Conservation (phyloP, 2,888 invertebrate species). For the Phalangium opilio region DNA sequence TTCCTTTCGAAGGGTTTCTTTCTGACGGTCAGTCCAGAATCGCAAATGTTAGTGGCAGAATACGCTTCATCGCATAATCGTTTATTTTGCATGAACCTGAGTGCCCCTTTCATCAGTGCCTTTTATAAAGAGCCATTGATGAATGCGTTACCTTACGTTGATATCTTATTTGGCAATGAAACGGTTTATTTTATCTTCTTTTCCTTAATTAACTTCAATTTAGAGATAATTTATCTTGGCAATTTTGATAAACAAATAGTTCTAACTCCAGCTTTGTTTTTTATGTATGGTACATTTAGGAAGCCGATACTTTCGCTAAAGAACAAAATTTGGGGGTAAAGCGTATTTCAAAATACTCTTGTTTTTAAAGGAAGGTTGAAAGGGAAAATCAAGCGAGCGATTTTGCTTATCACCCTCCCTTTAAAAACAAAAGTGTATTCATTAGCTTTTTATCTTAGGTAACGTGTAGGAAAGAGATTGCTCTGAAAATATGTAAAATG, state of each 20-base stretch:
- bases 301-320: slow-evolving; percentile 70
- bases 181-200: slow-evolving; percentile 26
- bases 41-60: slow-evolving; percentile 65
- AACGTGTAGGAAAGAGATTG: slow-evolving; percentile 65
- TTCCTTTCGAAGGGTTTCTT: slow-evolving; percentile 54
- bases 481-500: slow-evolving; percentile 52
- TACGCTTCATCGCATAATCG: slow-evolving; percentile 57
- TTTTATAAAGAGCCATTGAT: slow-evolving; percentile 67
- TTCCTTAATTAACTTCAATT: too few relatives aligned
- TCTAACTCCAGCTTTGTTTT: too few relatives aligned
- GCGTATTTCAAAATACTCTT: too few relatives aligned
- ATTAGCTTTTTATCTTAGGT: slow-evolving; percentile 29
- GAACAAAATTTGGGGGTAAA: slow-evolving; percentile 44
- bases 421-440: neutral
- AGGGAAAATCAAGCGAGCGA: too few relatives aligned
- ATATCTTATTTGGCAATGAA: slow-evolving; percentile 62
- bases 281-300: too few relatives aligned
- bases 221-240: too few relatives aligned
- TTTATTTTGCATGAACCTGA: slow-evolving; percentile 78
- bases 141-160: slow-evolving; percentile 73
- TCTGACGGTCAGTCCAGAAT: slow-evolving; percentile 78
- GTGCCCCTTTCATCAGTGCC: slow-evolving; percentile 85
- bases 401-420: too few relatives aligned
- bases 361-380: too few relatives aligned
- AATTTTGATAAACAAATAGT: too few relatives aligned